Conservation (phyloP, 2,113 vertebrate species). For the Todiramphus saurophagus region DNA sequence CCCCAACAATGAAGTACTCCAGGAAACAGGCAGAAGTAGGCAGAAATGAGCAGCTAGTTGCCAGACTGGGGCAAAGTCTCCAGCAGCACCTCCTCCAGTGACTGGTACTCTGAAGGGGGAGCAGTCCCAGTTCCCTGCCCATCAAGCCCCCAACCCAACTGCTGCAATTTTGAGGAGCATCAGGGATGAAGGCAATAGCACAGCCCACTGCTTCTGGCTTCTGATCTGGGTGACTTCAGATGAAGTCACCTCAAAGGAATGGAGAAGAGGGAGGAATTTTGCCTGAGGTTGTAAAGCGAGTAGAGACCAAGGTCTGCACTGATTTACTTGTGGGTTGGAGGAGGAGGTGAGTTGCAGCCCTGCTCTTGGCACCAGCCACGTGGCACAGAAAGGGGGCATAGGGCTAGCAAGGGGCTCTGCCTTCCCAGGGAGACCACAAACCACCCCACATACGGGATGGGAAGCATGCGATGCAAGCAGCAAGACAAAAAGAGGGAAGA, state of each 20-base stretch:
- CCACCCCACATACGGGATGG: neutral
- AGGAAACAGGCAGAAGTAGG: neutral
- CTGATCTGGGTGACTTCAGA: neutral
- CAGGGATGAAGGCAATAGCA: neutral
- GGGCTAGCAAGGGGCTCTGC: neutral
- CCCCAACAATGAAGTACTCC: neutral
- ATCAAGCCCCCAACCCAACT: neutral
- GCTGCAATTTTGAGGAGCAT: neutral
- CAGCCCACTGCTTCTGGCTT: neutral
- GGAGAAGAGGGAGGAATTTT: neutral
- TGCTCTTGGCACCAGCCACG: neutral
- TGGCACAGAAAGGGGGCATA: neutral
- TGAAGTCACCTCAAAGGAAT: neutral
- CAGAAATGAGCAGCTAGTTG: neutral
- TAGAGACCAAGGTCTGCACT: neutral
- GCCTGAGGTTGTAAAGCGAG: neutral
- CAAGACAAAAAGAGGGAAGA: neutral
- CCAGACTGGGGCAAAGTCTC: neutral
- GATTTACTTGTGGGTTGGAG: accelerated
- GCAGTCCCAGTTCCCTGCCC: neutral
- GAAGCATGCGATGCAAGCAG: neutral
- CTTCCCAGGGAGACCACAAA: neutral
- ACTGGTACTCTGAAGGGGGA: neutral
- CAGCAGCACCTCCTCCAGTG: neutral
- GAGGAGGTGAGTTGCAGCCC: neutral